Evolutionary conservation across 1,140 invertebrate genomes (phyloP), one percentile per base, ranked within the genome.

Genomic region (Neodiprion virginianus): DNA sequence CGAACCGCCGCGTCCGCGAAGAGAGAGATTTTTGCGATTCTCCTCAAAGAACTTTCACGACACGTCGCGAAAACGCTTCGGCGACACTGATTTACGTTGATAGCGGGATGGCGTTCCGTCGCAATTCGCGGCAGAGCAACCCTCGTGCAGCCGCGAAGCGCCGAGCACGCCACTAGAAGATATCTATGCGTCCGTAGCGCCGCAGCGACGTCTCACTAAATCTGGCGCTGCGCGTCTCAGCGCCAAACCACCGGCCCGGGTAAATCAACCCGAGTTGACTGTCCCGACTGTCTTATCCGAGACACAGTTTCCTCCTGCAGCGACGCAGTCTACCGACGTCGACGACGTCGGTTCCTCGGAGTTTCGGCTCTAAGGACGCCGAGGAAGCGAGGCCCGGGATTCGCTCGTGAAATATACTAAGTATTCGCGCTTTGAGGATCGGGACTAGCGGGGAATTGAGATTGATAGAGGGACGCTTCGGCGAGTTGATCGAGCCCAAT

Each of bases 181-280:
- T 87, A 87, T 88, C 86, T 85, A 86, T 85, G 86, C 85, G 86
- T 86, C 82, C 85, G 85, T 85, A 84, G 83, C 81, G 81, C 81
- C 85, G 82, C 86, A 85, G 83, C 83, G 82, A 87, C 84, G 84
- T 85, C 84, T 87, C 85, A 86, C 84, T 87, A 87, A 88, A 88
- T 87, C 85, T 87, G 83, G 83, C 82, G 85, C 80, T 86, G 85
- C 85, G 85, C 86, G 87, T 86, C 85, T 85, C 82, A 82, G 81
- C 82, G 79, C 75, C 74, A 77, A 79, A 81, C 81, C 80, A 21
- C 17, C 80, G 79, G 74, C 79, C 28, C 78, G 82, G 84, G 78
- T 87, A 85, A 88, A 87, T 87, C 86, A 88, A 87, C 80, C 82
- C 79, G 81, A 86, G 84, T 87, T 85, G 84, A 82, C 86, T 80